Base-by-base conservation (phyloP, 2,113 vertebrate species). In the Desmodus rotundus region DNA sequence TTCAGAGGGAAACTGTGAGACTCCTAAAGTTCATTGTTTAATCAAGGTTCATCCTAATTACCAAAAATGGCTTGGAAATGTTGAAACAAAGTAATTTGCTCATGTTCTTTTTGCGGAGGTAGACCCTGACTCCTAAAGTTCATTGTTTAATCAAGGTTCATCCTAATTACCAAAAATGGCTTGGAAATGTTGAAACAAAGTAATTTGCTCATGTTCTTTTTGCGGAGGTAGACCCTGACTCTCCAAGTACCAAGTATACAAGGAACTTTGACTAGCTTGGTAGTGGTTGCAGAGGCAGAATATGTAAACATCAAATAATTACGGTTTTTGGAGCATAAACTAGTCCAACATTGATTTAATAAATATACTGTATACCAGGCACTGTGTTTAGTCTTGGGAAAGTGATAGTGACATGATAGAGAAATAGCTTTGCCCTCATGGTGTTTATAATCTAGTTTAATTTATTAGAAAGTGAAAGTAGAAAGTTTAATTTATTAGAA, bases 161-260 rank as follows among this genome's bases (percentile, higher is more conserved):
- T 96, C 96, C 81, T 73, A 85, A 91, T 88, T 58, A 63, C 45
- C 43, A 83, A 77, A 96, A 93, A 19, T 85, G 26, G 38, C n/a
- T 96, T 93, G 61, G 26, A 94, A 89, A 77, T 52, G 12, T 93
- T 96, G 82, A 76, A 89, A 63, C 31, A 77, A 45, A 88, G 61
- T 8, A 47, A 16, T 74, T 31, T 74, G 19, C n/a, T 52, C 19
- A 14, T 93, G 33, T 70, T 91, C 5, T n/a, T 94, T 76, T 9
- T 80, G 24, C 87, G 36, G 22, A 52, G 72, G 78, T 56, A 50
- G 5, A 95, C 47, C 10, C 45, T 89, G 13, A 61, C 26, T 65
- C 13, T 96, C 16, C 36, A 84, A 33, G 14, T 93, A 43, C 19
- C 38, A 58, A 33, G 36, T 85, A 80, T 85, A 65, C 26, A 70